phyloP scores from a whole-genome alignment of 2,888 invertebrate species.

The Parnassius smintheus region DNA sequence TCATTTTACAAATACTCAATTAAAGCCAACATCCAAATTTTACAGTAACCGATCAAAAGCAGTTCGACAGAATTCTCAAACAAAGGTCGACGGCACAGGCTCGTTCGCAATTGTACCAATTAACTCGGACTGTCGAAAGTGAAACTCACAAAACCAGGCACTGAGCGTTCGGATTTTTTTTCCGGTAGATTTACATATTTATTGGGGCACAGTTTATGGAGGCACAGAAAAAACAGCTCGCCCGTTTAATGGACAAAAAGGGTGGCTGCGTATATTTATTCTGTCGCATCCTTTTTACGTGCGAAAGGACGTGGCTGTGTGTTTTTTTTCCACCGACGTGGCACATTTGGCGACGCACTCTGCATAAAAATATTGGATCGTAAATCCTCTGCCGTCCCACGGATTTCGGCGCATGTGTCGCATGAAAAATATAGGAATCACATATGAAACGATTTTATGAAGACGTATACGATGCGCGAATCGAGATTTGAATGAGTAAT shows the following conservation, averaged over 20 bases:
- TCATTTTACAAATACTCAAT: too few species aligned
- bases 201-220: conserved; percentile 80
- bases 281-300: conserved; percentile 80
- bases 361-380: conserved; percentile 80
- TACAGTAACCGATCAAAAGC: conserved; percentile 3
- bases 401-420: conserved; percentile 67
- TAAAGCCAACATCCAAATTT: too few species aligned
- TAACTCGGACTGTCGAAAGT: conserved; percentile 70
- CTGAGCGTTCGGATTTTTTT: conserved; percentile 52
- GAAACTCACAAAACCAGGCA: conserved; percentile 67
- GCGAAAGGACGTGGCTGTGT: conserved; percentile 72
- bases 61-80: conserved; percentile 31
- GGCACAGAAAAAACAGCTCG: conserved; percentile 71
- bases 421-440: conserved; percentile 65
- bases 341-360: conserved; percentile 80
- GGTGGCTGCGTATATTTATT: conserved; percentile 80
- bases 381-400: conserved; percentile 66
- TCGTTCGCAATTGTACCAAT: conserved; percentile 66
- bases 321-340: conserved; percentile 72
- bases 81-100: conserved; percentile 59
- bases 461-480: conserved; percentile 48
- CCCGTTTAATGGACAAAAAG: conserved; percentile 80
- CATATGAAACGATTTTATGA: conserved; percentile 63
- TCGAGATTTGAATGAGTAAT: conserved; percentile 58
- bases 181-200: conserved; percentile 79